Base-by-base conservation (phyloP, 2,113 vertebrate species). In the Chaetodon trifascialis region DNA sequence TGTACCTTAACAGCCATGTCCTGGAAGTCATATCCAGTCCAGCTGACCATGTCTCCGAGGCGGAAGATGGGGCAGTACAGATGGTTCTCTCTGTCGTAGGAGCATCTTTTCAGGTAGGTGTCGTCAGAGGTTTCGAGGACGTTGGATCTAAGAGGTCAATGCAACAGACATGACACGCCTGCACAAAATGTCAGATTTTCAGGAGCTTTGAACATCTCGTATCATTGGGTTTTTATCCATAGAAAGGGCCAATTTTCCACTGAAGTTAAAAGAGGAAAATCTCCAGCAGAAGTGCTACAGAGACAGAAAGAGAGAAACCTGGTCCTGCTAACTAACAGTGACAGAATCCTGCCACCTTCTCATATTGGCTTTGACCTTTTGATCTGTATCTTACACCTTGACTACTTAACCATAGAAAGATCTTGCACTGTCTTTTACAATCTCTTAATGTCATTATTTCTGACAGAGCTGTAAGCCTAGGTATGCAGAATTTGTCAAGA, bases 1-100 rank as follows among this genome's bases (percentile, higher is more conserved):
- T 56, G 40, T 93, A 97, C 98, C 97, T 96, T 94, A 1, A 58
- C 77, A 30, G 97, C 97, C 91, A 99, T 96, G 7, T 97, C 95
- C 80, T 96, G 95, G 89, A 98, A 99, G 82, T 93, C 44, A 2
- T 93, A 91, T 74, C 97, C 97, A 0, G 97, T 91, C 93, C 95
- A 95, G 25, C 55, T 80, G 67, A 98, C 91, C 8, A 99, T 76
- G 30, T 96, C 94, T 7, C 97, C 95, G 62, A 99, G 89, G 3
- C 92, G 88, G 76, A 99, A 99, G 80, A 99, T 98, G 89, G 98
- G 98, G 80, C 98, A 99, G 90, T 99, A 99, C 15, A 91, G 96
- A 72, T 96, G 91, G 36, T 93, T 75, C 34, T 90, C 80, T 0
- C 42, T 84, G 74, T 96, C 94, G 66, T 96, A 98, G 49, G 56